Percentiles rank a stretch among this genome's conserved stretches.
phyloP scores from a whole-genome alignment of 2,888 invertebrate species.

The Rhodophaea formosa region DNA sequence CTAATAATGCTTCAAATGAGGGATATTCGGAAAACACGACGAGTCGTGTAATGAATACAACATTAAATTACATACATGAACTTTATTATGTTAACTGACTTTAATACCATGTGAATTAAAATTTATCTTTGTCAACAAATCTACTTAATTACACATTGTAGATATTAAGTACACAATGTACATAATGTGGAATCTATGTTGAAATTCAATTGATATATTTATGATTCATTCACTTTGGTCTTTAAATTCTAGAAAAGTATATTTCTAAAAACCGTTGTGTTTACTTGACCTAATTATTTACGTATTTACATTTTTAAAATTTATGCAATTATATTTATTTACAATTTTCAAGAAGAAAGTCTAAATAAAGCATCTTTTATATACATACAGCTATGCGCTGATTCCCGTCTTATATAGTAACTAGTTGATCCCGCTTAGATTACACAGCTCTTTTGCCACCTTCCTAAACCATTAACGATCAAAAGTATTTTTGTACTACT shows the following conservation, averaged over 20 bases:
- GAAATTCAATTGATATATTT: slow-evolving; percentile 32
- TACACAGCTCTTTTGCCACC: slow-evolving; percentile 64
- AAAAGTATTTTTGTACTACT: slow-evolving; percentile 19
- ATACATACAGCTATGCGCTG: slow-evolving; percentile 52
- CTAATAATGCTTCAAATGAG: too few species aligned
- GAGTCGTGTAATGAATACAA: neutral
- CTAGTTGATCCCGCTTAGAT: slow-evolving; percentile 78
- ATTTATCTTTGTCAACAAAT: slow-evolving; percentile 35
- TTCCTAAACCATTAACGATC: slow-evolving; percentile 45
- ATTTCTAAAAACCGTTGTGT: slow-evolving; percentile 26
- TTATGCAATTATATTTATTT: slow-evolving; percentile 35
- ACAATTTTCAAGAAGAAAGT: slow-evolving; percentile 37
- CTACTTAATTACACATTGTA: slow-evolving; percentile 30
- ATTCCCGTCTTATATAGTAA: slow-evolving; percentile 60
- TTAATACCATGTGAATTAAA: slow-evolving; percentile 39
- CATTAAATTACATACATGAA: slow-evolving; percentile 26
- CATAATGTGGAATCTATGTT: slow-evolving; percentile 32
- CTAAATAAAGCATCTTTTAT: slow-evolving; percentile 42
- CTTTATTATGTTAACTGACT: slow-evolving; percentile 33
- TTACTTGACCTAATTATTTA: slow-evolving; percentile 24
- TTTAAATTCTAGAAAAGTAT: slow-evolving; percentile 30
- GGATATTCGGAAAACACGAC: too few species aligned
- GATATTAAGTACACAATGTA: slow-evolving; percentile 23
- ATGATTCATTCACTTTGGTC: slow-evolving; percentile 32
- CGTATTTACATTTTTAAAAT: slow-evolving; percentile 31